Base-by-base conservation (phyloP, 2,888 invertebrate species). In the Nomada goodeniana region DNA sequence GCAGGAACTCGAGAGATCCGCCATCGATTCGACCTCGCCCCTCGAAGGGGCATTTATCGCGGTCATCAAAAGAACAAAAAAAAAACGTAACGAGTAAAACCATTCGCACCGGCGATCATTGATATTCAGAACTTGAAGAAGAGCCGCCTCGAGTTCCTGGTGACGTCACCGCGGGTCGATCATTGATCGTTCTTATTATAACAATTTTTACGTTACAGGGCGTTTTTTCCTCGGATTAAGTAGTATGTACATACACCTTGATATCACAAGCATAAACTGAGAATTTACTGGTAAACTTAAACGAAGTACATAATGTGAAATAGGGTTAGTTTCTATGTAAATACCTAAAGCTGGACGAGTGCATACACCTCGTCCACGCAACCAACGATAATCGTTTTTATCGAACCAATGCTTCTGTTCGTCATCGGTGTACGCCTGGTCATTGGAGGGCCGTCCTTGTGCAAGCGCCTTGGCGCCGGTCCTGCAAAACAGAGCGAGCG, bases 241-340 rank as follows among this genome's bases (percentile, higher is more conserved):
- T 93, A 93, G 93, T 92, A 91, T 92, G 93, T 93, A 93, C 91
- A 93, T 93, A 93, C 91, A 92, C 91, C 91, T 92, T 91, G 91
- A 92, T 92, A 92, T 92, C 91, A 90, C 90, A 90, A 92, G 91
- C 91, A 91, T 91, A 90, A 91, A 90, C 90, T 88, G 90, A 92
- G 91, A 91, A 91, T 91, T 86, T 92, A 92, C 91, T 86, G 90
- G 88, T 92, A 92, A 88, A 92, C 90, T 90, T 91, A 90, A 92
- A 91, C 89, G 89, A 88, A 91, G 90, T 90, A 92, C 91, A 92
- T 92, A 91, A 92, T 89, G 89, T 90, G 86, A 91, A 91, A 91
- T 93, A 93, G 93, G 92, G 90, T 93, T 93, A 93, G 93, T 93
- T 92, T 92, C 92, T 91, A 91, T 91, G 91, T 91, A 91, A 90